Evolutionary conservation across 2,888 invertebrate species (phyloP), one percentile per base, ranked within the genome.

Genomic region (Lomographa bimaculata): DNA sequence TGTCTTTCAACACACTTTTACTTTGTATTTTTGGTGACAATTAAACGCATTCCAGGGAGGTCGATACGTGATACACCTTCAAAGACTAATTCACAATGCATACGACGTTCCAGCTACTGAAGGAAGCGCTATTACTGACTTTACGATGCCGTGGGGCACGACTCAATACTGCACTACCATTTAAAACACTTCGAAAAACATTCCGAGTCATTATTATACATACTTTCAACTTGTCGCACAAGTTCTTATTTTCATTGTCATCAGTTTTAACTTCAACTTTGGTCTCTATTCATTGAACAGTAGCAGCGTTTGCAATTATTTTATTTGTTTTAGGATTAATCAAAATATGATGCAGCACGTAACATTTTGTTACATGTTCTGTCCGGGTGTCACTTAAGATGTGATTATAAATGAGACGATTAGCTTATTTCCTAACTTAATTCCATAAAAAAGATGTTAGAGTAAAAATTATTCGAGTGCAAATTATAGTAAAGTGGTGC

Each of bases 11-110:
- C 43, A 46, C 50, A 53, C 62, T 67, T 53, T 58, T 57, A 57
- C 59, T 60, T 46, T 52, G 49, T 65, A 65, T 64, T 60, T 64
- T 60, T 57, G 54, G 57, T 50, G 52, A 26, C 50, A 57, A 53
- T 59, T 53, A 54, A 38, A 32, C 35, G 38, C 47, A 47, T 61
- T 58, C 58, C 41, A 33, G 34, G 47, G 46, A 53, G 44, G 54
- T 44, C 53, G 76, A 60, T 59, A 79, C 63, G 50, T 64, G 78
- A 79, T 79, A 71, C 53, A 64, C 55, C 72, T 71, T 78, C 76
- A 79, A 79, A 64, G 54, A 59, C 35, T 57, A 54, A 50, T 53
- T 52, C 43, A 50, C 44, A 52, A 50, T 51, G 41, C 49, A 40
- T 36, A 42, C 52, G 43, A 33, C 25, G 38, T 41, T 18, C 19